Percentiles rank a stretch among this genome's conserved stretches.
Evolutionary conservation across 2,888 invertebrate species (phyloP).

Genomic region (Nudaria mundana): DNA sequence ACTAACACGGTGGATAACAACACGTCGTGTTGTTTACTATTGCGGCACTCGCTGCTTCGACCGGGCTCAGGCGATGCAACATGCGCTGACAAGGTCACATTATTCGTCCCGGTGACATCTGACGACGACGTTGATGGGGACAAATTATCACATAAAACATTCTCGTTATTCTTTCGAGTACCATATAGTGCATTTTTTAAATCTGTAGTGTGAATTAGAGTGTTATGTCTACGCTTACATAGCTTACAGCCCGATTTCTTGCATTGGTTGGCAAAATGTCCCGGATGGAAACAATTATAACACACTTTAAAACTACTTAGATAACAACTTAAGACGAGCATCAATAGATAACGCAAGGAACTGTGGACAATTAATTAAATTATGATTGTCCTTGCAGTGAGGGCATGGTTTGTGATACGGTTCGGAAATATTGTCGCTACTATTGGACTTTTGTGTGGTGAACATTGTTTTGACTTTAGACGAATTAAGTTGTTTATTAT

Average conservation of each 20-base stretch:
- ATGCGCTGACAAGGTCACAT: neutral
- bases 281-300: constrained; percentile 9
- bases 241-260: constrained; percentile 13
- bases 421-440: neutral
- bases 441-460: constrained; percentile 1
- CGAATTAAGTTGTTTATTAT: neutral
- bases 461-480: constrained; percentile 10
- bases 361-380: constrained; percentile 18
- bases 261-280: constrained; percentile 20
- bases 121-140: neutral
- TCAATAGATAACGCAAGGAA: constrained; percentile 16
- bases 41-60: too few relatives aligned
- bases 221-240: constrained; percentile 13
- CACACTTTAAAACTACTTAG: constrained; percentile 21
- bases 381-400: constrained; percentile 18
- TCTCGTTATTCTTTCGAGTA: neutral
- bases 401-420: too few relatives aligned
- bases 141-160: neutral
- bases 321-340: constrained; percentile 16
- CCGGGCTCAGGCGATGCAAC: neutral
- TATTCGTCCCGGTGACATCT: neutral
- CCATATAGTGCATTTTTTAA: neutral
- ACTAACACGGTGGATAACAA: neutral
- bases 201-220: constrained; percentile 8
- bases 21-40: too few relatives aligned